Conservation (phyloP, 1,140 invertebrate genomes). For the Drosophila serrata region DNA sequence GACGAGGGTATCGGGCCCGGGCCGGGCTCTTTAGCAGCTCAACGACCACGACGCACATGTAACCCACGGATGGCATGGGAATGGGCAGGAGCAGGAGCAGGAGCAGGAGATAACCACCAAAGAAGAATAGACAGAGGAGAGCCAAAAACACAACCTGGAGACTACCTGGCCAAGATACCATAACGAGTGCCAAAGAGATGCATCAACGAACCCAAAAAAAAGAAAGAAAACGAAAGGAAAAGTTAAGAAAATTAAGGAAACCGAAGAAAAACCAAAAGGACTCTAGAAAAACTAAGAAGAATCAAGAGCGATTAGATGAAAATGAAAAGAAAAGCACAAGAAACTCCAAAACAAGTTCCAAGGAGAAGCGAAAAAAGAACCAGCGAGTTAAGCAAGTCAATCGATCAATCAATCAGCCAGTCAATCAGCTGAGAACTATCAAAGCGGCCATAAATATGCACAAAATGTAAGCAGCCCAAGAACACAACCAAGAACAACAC, state of each 20-base stretch:
- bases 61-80: not conserved
- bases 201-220: conserved; percentile 1
- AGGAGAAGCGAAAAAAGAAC: conserved; percentile 1
- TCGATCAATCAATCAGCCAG: not conserved
- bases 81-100: not conserved
- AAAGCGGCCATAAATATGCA: conserved; percentile 52
- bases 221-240: not conserved
- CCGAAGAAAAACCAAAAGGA: not conserved
- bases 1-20: conserved; percentile 90
- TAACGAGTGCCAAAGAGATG: conserved; percentile 10
- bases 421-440: conserved; percentile 27
- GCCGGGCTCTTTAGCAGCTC: conserved; percentile 93
- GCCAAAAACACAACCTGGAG: conserved; percentile 32
- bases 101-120: conserved; percentile 14
- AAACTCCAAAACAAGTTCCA: not conserved
- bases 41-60: conserved; percentile 46
- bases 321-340: not conserved
- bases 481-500: conserved; percentile 29
- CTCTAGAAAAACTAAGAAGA: not conserved
- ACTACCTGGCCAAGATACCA: conserved; percentile 39
- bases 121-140: conserved; percentile 24
- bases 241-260: not conserved
- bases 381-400: not conserved
- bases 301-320: not conserved
- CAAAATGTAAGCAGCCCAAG: conserved; percentile 59